Percentiles rank a stretch among this genome's conserved stretches.
Evolutionary conservation across 2,888 invertebrate species (phyloP).

Genomic region (Diplolepis rosae): DNA sequence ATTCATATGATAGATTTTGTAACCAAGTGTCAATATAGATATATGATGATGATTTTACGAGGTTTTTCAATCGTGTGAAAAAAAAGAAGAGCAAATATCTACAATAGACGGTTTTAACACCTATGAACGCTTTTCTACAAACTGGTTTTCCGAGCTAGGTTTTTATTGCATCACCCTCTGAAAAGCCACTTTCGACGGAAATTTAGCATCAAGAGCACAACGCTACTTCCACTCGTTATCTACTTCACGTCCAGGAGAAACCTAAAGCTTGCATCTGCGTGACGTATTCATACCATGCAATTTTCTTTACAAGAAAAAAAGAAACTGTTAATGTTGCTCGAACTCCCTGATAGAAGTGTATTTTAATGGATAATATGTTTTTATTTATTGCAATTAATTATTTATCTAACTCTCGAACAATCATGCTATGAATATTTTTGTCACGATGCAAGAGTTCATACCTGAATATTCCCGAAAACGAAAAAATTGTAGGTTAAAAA

Average conservation of each 20-base stretch:
- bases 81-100: constrained; percentile 32
- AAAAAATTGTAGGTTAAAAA: no score
- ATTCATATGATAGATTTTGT: no score
- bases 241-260: neutral
- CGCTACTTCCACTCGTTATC: constrained; percentile 31
- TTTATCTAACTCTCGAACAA: no score
- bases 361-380: no score
- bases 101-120: constrained; percentile 29
- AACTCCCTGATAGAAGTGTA: no score
- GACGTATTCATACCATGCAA: neutral
- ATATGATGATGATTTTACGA: neutral
- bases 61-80: neutral
- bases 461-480: no score
- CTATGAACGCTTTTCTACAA: constrained; percentile 33
- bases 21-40: no score
- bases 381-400: no score
- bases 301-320: constrained; percentile 9
- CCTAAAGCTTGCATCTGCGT: neutral
- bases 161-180: constrained; percentile 48
- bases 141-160: constrained; percentile 40
- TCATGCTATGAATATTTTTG: no score
- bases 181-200: constrained; percentile 49
- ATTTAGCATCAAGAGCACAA: constrained; percentile 49
- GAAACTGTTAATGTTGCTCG: constrained; percentile 33
- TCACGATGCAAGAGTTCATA: no score